These are phyloP conservation scores for Procavia capensis DNA, from an alignment of 2,113 vertebrate genomes.

Conservation along the genomic window DNA sequence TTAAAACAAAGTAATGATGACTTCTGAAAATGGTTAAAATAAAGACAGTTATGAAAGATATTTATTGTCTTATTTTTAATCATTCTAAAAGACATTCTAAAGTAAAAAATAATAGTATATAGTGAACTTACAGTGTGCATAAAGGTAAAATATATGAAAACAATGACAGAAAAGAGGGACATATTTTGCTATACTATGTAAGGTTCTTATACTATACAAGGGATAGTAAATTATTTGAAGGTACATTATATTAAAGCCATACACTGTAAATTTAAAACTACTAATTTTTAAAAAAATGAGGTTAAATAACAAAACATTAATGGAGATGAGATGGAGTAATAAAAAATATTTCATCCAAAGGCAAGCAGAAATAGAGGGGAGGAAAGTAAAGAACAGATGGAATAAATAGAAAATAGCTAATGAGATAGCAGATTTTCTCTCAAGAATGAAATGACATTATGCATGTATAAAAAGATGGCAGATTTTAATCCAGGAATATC, in stretches of 20 bases:
- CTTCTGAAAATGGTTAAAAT: neutral
- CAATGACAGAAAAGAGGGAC: neutral
- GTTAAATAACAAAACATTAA: neutral
- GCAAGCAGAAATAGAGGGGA: neutral
- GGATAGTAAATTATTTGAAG: neutral
- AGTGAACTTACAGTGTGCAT: neutral
- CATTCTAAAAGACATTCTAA: neutral
- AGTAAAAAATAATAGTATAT: neutral
- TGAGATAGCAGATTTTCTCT: neutral
- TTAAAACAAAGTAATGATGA: neutral
- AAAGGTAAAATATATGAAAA: neutral
- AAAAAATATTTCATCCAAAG: neutral
- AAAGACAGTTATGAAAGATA: neutral
- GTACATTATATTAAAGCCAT: neutral
- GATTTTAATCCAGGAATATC: conserved; percentile 21
- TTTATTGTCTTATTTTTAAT: neutral
- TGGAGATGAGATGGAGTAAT: neutral
- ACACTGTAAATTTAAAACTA: neutral
- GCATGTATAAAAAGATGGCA: neutral
- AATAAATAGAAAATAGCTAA: no score
- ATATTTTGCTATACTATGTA: neutral
- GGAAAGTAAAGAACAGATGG: neutral
- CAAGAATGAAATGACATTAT: no score
- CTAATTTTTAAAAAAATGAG: neutral
- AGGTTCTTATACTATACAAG: neutral